Percentiles rank a stretch among this genome's conserved stretches.
Conservation (phyloP, 2,888 invertebrate species). For the Isotomurus palustris region DNA sequence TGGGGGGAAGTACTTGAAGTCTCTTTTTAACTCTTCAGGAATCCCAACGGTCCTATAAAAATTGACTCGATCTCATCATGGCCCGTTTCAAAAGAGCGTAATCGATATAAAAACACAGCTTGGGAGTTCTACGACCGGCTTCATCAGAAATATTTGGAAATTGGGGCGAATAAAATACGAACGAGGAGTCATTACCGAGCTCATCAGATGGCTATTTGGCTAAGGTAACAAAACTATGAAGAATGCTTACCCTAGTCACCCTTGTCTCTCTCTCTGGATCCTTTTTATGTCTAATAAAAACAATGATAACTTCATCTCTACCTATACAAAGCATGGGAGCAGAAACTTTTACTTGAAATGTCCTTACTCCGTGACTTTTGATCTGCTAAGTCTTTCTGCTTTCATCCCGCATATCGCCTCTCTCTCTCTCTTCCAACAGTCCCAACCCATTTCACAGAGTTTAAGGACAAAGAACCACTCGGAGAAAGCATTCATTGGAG, state of each 20-base stretch:
- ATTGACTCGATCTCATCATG: slow-evolving; percentile 54
- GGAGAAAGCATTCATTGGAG: not conserved
- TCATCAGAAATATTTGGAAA: slow-evolving; percentile 89
- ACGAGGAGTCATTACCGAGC: slow-evolving; percentile 71
- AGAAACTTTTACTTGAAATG: not conserved
- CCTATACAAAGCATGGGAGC: not conserved
- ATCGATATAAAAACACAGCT: slow-evolving; percentile 72
- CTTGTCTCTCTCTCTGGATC: slow-evolving; percentile 9
- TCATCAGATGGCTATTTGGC: slow-evolving; percentile 85
- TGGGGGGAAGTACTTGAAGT: too few species aligned
- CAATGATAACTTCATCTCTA: not conserved
- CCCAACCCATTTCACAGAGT: not conserved
- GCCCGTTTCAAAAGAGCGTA: slow-evolving; percentile 74
- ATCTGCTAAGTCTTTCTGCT: too few species aligned
- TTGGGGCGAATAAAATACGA: slow-evolving; percentile 50
- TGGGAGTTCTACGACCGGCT: slow-evolving; percentile 92
- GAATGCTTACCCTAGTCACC: too few species aligned
- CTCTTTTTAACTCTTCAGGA: too few species aligned
- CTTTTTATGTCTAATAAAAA: slow-evolving; percentile 4
- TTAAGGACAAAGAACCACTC: not conserved
- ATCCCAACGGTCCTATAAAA: slow-evolving; percentile 69
- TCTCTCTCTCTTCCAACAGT: too few species aligned
- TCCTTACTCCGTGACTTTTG: not conserved
- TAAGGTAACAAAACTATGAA: slow-evolving; percentile 54
- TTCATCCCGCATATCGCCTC: too few species aligned